A percentile compares a stretch with the other conserved stretches of the same genome.
Evolutionary conservation across 2,113 vertebrate species (phyloP).

Genomic region (Brevimyrus niger): DNA sequence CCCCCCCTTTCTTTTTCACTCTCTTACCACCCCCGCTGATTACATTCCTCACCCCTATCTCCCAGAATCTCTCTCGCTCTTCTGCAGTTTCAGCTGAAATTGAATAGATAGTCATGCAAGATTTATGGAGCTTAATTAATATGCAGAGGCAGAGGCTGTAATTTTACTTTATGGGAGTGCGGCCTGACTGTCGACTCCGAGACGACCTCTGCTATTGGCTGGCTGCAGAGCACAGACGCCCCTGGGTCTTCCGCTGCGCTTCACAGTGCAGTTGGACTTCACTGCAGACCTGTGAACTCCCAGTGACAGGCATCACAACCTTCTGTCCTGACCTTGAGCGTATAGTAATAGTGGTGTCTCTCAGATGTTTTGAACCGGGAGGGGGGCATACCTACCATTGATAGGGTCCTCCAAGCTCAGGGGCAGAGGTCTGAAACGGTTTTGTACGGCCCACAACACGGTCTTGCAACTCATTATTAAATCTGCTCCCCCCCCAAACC

Average conservation of each 20-base stretch:
- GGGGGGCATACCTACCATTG: background rate
- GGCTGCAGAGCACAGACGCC: background rate
- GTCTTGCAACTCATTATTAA: background rate
- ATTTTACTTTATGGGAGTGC: background rate
- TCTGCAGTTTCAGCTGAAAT: conserved; percentile 6
- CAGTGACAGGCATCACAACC: background rate
- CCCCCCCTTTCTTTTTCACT: background rate
- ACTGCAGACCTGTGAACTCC: background rate
- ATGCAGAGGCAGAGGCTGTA: background rate
- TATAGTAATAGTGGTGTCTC: background rate
- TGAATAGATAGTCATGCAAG: conserved; percentile 12
- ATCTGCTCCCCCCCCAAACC: background rate
- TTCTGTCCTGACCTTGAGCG: background rate
- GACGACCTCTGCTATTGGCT: background rate
- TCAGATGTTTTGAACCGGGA: background rate
- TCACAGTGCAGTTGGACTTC: background rate
- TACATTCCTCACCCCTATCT: background rate
- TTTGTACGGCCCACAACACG: background rate
- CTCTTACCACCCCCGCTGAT: background rate
- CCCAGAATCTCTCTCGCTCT: background rate
- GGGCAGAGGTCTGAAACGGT: background rate
- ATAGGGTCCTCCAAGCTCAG: background rate
- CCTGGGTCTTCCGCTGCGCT: background rate
- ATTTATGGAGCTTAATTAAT: conserved; percentile 11
- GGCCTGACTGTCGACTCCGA: background rate